These are phyloP conservation scores for Micromys minutus DNA, from an alignment of 2,113 vertebrate genomes.

Conservation along the genomic window DNA sequence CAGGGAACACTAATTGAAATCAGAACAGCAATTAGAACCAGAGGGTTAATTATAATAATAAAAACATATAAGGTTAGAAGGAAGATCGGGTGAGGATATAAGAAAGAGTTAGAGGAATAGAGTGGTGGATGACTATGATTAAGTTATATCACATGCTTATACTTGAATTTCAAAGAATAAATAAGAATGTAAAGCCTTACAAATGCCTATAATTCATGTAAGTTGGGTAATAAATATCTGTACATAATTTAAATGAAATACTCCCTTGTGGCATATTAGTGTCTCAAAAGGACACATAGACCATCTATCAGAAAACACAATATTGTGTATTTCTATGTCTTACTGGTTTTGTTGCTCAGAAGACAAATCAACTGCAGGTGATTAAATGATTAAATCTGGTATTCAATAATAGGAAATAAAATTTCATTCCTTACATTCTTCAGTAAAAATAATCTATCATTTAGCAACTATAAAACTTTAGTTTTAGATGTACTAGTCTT, in stretches of 20 bases:
- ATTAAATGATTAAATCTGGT: background rate
- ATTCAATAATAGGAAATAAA: constrained; percentile 11
- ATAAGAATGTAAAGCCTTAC: background rate
- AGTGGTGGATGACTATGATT: background rate
- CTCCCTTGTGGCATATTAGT: background rate
- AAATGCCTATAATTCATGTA: background rate
- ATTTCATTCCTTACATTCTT: background rate
- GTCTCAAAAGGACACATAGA: background rate
- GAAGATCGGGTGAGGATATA: background rate
- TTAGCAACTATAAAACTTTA: background rate
- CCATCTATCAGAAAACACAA: background rate
- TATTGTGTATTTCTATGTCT: background rate
- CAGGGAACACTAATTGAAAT: background rate
- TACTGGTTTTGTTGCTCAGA: background rate
- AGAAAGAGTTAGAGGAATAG: background rate
- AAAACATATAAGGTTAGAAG: background rate
- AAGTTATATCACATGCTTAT: background rate
- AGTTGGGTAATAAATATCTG: background rate
- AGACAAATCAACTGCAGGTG: background rate
- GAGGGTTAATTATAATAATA: background rate
- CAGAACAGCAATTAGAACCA: background rate
- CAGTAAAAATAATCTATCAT: background rate
- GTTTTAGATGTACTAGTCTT: background rate
- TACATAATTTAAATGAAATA: background rate
- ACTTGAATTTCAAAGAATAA: background rate